Percentiles rank a stretch among this genome's conserved stretches.
phyloP scores from a whole-genome alignment of 1,140 invertebrate species.

The Anthonomus grandis region DNA sequence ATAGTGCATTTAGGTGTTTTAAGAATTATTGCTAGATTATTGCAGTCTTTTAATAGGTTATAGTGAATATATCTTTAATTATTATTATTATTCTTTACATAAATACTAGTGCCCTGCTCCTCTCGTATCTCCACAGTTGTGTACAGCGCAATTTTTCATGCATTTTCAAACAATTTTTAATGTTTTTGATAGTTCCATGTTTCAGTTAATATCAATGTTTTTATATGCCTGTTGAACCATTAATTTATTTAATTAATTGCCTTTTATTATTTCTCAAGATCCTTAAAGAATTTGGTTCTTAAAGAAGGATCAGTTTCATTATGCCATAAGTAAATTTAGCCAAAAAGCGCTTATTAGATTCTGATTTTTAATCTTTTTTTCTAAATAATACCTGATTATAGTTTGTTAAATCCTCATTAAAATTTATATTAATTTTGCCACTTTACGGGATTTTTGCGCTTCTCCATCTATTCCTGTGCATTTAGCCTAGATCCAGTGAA shows the following conservation, averaged over 20 bases:
- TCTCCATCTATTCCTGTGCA: too few relatives aligned
- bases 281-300: background rate
- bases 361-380: background rate
- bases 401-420: background rate
- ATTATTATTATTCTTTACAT: background rate
- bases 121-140: background rate
- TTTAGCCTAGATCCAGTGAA: too few relatives aligned
- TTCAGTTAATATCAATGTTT: too few relatives aligned
- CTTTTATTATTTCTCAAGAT: background rate
- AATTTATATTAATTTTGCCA: background rate
- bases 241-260: background rate
- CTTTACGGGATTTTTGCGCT: too few relatives aligned
- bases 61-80: background rate
- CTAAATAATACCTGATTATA: background rate
- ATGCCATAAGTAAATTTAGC: too few relatives aligned
- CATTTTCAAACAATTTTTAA: background rate
- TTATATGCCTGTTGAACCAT: too few relatives aligned
- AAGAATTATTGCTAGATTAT: background rate
- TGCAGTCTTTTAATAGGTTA: background rate
- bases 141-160: background rate
- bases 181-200: too few relatives aligned
- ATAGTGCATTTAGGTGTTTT: background rate
- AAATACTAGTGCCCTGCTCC: background rate
- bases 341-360: too few relatives aligned
- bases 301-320: background rate